A percentile compares a stretch with the other conserved stretches of the same genome.
Conservation (phyloP, 2,113 vertebrate genomes). For the Penelope pileata region DNA sequence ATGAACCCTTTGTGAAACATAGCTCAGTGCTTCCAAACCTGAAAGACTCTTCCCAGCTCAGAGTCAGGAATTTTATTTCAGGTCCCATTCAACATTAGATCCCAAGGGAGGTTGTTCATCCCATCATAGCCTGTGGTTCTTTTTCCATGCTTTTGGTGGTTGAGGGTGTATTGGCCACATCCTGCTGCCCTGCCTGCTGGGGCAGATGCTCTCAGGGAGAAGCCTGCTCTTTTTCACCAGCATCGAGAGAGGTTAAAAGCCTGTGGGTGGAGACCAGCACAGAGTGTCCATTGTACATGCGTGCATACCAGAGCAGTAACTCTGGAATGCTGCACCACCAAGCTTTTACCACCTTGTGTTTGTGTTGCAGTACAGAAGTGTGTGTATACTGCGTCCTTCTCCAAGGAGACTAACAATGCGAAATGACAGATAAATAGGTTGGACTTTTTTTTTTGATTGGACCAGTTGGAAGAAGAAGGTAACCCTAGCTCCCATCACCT, state of each 20-base stretch:
- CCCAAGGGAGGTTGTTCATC: accelerated
- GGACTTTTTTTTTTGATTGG: not conserved
- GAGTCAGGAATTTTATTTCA: not conserved
- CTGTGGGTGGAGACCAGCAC: slow-evolving; percentile 41
- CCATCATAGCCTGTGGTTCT: accelerated
- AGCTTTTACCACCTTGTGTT: slow-evolving; percentile 65
- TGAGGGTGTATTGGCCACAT: accelerated
- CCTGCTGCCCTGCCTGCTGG: not conserved
- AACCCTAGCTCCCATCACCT: not conserved
- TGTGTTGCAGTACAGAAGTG: slow-evolving; percentile 20
- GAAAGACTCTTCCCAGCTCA: accelerated
- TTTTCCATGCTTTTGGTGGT: not conserved
- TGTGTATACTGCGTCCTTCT: slow-evolving; percentile 22
- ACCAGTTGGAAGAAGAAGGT: not conserved
- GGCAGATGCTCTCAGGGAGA: not conserved
- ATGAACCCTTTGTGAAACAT: not conserved
- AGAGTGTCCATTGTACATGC: slow-evolving; percentile 71
- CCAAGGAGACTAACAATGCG: slow-evolving; percentile 22
- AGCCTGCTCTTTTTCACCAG: not conserved
- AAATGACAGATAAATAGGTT: slow-evolving; percentile 5
- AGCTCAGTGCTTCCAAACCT: not conserved
- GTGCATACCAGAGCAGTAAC: slow-evolving; percentile 60
- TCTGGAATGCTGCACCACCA: slow-evolving; percentile 68
- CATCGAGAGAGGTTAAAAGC: slow-evolving; percentile 43
- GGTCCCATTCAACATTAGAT: accelerated